phyloP scores from a whole-genome alignment of 2,113 vertebrate species.

The Ochotona princeps region DNA sequence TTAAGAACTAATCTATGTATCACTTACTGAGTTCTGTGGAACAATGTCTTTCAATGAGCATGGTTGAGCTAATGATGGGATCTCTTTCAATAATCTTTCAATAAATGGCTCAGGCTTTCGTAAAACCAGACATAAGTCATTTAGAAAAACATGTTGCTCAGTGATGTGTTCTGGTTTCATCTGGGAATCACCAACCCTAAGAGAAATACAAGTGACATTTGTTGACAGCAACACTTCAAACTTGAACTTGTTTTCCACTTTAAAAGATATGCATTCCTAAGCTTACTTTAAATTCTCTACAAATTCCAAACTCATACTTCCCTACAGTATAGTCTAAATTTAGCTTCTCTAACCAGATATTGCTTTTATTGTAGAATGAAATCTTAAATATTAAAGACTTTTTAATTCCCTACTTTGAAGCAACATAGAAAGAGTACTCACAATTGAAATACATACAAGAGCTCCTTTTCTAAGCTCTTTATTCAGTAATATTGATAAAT shows the following conservation, averaged over 20 bases:
- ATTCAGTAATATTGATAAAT: constrained; percentile 36
- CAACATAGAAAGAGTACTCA: neutral
- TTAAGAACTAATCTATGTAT: neutral
- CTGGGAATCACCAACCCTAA: constrained; percentile 57
- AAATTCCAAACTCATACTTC: constrained; percentile 41
- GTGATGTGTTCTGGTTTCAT: constrained; percentile 53
- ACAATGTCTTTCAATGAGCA: constrained; percentile 94
- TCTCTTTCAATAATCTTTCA: constrained; percentile 79
- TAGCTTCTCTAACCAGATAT: constrained; percentile 22
- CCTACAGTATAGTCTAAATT: constrained; percentile 35
- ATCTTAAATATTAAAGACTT: constrained; percentile 29
- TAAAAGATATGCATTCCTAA: constrained; percentile 37
- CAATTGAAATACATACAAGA: constrained; percentile 2
- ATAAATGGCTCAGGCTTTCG: constrained; percentile 83
- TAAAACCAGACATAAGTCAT: constrained; percentile 83
- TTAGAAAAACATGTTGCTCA: constrained; percentile 56
- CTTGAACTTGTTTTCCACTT: neutral
- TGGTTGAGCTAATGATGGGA: constrained; percentile 89
- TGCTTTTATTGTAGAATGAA: neutral
- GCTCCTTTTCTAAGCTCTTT: constrained; percentile 34
- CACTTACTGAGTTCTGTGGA: constrained; percentile 91
- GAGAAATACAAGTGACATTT: constrained; percentile 45
- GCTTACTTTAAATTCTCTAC: constrained; percentile 34
- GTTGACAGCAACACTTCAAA: constrained; percentile 54
- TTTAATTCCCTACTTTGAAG: neutral